Evolutionary conservation across 1,140 invertebrate genomes (phyloP).

Genomic region (Palaemon carinicauda): DNA sequence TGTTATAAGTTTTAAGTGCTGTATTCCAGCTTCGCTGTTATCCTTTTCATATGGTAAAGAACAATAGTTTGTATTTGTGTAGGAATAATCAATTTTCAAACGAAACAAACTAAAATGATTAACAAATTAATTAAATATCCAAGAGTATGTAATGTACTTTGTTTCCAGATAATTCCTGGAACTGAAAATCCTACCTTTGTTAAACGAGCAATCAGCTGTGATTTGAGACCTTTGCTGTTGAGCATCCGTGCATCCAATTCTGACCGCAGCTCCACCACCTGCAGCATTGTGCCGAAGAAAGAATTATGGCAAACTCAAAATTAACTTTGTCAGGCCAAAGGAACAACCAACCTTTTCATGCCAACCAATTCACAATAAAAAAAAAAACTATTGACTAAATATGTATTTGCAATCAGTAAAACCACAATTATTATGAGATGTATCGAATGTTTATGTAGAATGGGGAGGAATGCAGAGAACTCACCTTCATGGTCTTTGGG

Average conservation of each 20-base stretch:
- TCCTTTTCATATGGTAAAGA: too few relatives aligned
- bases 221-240: slow-evolving; percentile 84
- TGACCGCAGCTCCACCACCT: slow-evolving; percentile 81
- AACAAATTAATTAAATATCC: too few relatives aligned
- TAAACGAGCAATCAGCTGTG: slow-evolving; percentile 82
- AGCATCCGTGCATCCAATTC: slow-evolving; percentile 83
- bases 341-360: background rate
- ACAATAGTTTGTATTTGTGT: too few relatives aligned
- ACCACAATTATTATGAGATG: background rate
- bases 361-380: background rate
- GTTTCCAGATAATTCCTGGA: background rate
- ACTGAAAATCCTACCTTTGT: slow-evolving; percentile 69
- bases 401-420: background rate
- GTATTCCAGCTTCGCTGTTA: too few relatives aligned
- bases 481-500: slow-evolving; percentile 85
- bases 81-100: too few relatives aligned
- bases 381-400: too few relatives aligned
- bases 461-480: background rate
- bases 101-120: too few relatives aligned
- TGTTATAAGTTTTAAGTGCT: too few relatives aligned
- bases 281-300: slow-evolving; percentile 43
- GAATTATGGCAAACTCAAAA: background rate
- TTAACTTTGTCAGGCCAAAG: background rate
- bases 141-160: too few relatives aligned
- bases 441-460: slow-evolving; percentile 12